phyloP scores from a whole-genome alignment of 2,113 vertebrate species.

The Prietella phreatophila region DNA sequence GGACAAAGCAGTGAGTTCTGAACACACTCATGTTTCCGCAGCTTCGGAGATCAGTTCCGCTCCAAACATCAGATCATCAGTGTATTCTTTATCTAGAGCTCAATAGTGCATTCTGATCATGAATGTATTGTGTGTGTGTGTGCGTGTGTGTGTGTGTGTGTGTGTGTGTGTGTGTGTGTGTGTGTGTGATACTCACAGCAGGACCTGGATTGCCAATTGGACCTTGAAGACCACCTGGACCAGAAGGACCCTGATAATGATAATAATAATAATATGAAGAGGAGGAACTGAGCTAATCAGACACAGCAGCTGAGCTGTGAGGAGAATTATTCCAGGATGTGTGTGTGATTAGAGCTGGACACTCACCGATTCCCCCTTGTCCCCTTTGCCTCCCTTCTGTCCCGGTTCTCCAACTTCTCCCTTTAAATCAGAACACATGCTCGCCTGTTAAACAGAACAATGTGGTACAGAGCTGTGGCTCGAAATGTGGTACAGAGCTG shows the following conservation, averaged over 20 bases:
- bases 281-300: neutral
- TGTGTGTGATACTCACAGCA: slow-evolving; percentile 80
- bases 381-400: slow-evolving; percentile 95
- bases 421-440: slow-evolving; percentile 63
- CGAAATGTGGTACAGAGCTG: neutral
- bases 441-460: neutral
- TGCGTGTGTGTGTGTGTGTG: neutral
- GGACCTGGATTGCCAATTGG: slow-evolving; percentile 93
- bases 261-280: neutral
- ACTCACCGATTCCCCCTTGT: slow-evolving; percentile 96
- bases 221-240: slow-evolving; percentile 89
- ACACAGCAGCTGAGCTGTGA: neutral
- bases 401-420: slow-evolving; percentile 96
- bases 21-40: too few species aligned
- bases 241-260: slow-evolving; percentile 83
- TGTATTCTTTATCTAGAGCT: too few species aligned
- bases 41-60: neutral
- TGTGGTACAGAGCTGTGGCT: neutral
- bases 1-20: too few species aligned
- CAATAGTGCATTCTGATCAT: neutral
- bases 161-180: slow-evolving; percentile 3
- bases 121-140: neutral
- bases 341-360: too few species aligned
- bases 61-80: neutral
- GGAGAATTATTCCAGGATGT: neutral